Base-by-base conservation (phyloP, 2,888 invertebrate species). In the Augiades crinisus region DNA sequence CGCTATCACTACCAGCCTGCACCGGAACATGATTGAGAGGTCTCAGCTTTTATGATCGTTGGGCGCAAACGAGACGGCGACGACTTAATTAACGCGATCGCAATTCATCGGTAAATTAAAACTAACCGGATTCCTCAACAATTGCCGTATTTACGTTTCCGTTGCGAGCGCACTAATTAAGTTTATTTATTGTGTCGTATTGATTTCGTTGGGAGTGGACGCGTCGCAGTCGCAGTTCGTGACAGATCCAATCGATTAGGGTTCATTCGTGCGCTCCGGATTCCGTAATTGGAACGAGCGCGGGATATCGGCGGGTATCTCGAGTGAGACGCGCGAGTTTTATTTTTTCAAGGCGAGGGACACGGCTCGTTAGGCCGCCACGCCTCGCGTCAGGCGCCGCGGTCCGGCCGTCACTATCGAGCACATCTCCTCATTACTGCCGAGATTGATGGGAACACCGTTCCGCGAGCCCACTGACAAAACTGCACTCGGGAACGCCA, bases 241-340 rank as follows among this genome's bases (percentile, higher is more conserved):
- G 69, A 68, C 67, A 65, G 67, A 67, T 69, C 53, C 53, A 43
- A 72, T 78, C 80, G 82, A 81, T 79, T 74, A 70, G 64, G 64
- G 56, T 59, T 54, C 64, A 67, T 66, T 81, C 82, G 83, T 81
- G 81, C 68, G 73, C 70, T 67, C 70, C 67, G 72, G 69, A 72
- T 70, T 67, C 76, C 64, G 72, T 85, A 86, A 85, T 85, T 86
- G 85, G 84, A 77, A 71, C 69, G 68, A 69, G 65, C 70, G 67
- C 67, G 63, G 65, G 47, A 53, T 55, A 57, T 49, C 49, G 37
- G 43, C 19, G 52, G 38, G 53, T 53, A 56, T 60, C 47, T 53
- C 27, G 31, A 31, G 43, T 51, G 50, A 44, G 33, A 40, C 17
- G 44, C 36, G 43, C 44, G 44, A 44, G 27, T 50, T 44, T 43